Evolutionary conservation across 2,113 vertebrate genomes (phyloP), one percentile per base, ranked within the genome.

Genomic region (Podiceps cristatus): DNA sequence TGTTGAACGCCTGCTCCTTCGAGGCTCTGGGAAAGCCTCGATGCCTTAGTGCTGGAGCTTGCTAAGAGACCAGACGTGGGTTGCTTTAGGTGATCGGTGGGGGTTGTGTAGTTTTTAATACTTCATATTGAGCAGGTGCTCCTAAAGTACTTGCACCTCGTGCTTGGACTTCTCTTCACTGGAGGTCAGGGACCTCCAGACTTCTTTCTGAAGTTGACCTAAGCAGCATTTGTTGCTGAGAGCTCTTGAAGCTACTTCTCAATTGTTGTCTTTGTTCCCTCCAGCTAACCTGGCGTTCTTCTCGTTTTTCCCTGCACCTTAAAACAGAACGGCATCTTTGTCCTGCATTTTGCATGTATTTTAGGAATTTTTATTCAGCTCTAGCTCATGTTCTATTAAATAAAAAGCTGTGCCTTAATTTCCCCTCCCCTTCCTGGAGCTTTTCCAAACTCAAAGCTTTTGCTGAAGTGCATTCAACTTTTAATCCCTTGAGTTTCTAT

Each of bases 221-320:
- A 60, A 52, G 52, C 5, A 3, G 58, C 31, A 60, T 45, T 24
- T 33, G 29, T 23, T n/a, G 27, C 68, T 31, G 44, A 75, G 23
- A 40, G 49, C 28, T 86, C 69, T 37, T 35, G 10, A 67, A 45
- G 37, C 25, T 18, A 7, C 18, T 42, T 50, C 73, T 77, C 28
- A 28, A 0, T 23, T 44, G 27, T 23, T 76, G 56, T 33, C n/a
- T 73, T 50, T 68, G 11, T 67, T 75, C n/a, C n/a, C 13, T 88
- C 31, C 28, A 31, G 0, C 20, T 56, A 33, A 45, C 4, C 5
- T 24, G 23, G 4, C 0, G 0, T 53, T 58, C 35, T 56, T 31
- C 2, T 47, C 28, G 20, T 5, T 62, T 18, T 27, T 85, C 20
- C 37, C 37, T 53, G 16, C 77, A 45, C 80, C 56, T 83, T 53